phyloP scores from a whole-genome alignment of 2,113 vertebrate species.

The Hucho hucho region DNA sequence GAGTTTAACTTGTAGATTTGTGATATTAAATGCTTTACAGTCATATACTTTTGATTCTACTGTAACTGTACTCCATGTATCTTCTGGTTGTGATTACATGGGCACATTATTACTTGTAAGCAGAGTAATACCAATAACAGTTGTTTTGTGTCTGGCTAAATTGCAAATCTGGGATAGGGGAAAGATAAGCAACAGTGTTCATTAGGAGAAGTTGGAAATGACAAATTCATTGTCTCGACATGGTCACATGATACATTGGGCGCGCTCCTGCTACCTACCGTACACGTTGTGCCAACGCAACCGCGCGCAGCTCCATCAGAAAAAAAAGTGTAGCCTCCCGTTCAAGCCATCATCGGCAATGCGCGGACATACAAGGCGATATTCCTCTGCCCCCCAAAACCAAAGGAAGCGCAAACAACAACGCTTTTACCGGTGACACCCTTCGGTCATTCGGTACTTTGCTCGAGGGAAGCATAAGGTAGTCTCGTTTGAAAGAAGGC shows the following conservation, averaged over 20 bases:
- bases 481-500: conserved; percentile 37
- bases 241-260: conserved; percentile 62
- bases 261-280: conserved; percentile 55
- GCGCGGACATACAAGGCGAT: neutral
- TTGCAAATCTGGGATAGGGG: neutral
- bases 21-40: too few species aligned
- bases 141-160: neutral
- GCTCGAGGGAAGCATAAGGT: neutral
- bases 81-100: neutral
- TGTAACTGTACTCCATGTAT: neutral
- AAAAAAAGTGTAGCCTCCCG: conserved; percentile 31
- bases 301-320: conserved; percentile 26
- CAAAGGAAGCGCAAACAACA: neutral
- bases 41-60: too few species aligned
- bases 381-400: neutral
- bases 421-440: neutral
- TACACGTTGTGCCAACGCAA: conserved; percentile 34
- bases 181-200: conserved; percentile 44
- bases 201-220: conserved; percentile 10
- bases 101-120: neutral
- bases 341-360: conserved; percentile 25
- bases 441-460: neutral
- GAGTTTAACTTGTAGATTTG: too few species aligned
- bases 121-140: neutral
- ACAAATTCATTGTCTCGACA: neutral